Conservation (phyloP, 2,797 vertebrate genomes). For the Nyctibius grandis region DNA sequence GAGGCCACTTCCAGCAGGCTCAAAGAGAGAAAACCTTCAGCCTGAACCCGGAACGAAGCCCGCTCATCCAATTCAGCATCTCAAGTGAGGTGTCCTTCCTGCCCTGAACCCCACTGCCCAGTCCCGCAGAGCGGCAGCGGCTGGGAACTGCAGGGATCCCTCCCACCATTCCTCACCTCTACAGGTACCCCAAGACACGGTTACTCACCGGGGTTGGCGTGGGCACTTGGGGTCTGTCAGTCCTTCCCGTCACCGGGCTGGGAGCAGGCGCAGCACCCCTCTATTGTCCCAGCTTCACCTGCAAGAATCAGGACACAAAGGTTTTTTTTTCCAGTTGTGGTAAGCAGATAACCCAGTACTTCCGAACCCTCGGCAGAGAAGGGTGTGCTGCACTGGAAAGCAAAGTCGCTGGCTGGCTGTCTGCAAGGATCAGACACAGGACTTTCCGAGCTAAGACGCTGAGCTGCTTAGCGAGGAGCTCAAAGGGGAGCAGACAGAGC, state of each 20-base stretch:
- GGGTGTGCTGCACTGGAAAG: neutral
- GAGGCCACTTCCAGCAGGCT: neutral
- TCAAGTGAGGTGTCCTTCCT: neutral
- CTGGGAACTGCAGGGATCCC: neutral
- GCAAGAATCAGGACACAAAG: conserved; percentile 26
- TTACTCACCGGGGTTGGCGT: conserved; percentile 27
- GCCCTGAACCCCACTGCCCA: neutral
- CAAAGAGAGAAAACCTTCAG: neutral
- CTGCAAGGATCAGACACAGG: conserved; percentile 6
- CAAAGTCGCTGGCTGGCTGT: neutral
- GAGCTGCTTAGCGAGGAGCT: conserved; percentile 42
- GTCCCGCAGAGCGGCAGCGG: neutral
- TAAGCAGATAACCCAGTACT: conserved; percentile 10
- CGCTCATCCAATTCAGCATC: accelerated
- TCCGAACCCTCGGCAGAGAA: neutral
- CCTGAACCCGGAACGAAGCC: accelerated
- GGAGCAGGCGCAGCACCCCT: neutral
- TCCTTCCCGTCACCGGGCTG: neutral
- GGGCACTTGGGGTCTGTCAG: neutral
- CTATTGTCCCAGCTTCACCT: conserved; percentile 18
- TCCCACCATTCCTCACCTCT: accelerated
- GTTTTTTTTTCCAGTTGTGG: neutral
- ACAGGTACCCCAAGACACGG: neutral
- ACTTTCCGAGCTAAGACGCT: neutral
- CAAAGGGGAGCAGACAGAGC: neutral